Percentiles rank a stretch among this genome's conserved stretches.
Evolutionary conservation across 1,140 invertebrate genomes (phyloP).

Genomic region (Drosophila subpulchrella): DNA sequence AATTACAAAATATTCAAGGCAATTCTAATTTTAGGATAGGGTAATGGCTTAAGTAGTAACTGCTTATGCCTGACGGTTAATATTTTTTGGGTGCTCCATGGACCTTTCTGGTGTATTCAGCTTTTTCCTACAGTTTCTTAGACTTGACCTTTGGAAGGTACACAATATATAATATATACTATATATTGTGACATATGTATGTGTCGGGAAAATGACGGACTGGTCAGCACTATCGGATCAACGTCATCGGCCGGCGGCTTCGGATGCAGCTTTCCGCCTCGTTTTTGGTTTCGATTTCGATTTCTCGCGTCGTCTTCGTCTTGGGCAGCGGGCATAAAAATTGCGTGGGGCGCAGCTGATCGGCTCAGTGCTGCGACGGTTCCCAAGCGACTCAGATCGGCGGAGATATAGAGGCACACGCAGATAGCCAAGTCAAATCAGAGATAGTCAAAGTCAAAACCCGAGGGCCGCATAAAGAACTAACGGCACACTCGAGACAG

Average conservation of each 20-base stretch:
- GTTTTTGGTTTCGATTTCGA: constrained; percentile 5
- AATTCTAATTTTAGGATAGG: too few relatives aligned
- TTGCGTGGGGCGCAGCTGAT: constrained; percentile 65
- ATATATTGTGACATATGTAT: background rate
- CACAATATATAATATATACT: too few relatives aligned
- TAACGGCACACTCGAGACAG: constrained; percentile 29
- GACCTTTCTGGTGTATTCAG: background rate
- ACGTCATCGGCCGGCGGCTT: constrained; percentile 2
- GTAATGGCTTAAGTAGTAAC: too few relatives aligned
- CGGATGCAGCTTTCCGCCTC: constrained; percentile 25
- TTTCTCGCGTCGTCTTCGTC: constrained; percentile 16
- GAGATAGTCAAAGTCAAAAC: background rate
- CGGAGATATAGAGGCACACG: background rate
- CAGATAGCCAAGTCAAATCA: background rate
- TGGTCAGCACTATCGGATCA: background rate
- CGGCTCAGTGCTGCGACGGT: constrained; percentile 54
- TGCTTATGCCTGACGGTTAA: too few relatives aligned
- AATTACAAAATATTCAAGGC: too few relatives aligned
- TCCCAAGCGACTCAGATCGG: constrained; percentile 13
- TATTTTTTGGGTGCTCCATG: too few relatives aligned
- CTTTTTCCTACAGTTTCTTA: background rate
- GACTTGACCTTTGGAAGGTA: background rate
- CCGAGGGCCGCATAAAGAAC: background rate
- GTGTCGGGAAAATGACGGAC: background rate
- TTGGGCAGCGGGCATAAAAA: constrained; percentile 53